These are phyloP conservation scores for Peromyscus melanophrys DNA, from an alignment of 2,797 vertebrate species.

Conservation along the genomic window DNA sequence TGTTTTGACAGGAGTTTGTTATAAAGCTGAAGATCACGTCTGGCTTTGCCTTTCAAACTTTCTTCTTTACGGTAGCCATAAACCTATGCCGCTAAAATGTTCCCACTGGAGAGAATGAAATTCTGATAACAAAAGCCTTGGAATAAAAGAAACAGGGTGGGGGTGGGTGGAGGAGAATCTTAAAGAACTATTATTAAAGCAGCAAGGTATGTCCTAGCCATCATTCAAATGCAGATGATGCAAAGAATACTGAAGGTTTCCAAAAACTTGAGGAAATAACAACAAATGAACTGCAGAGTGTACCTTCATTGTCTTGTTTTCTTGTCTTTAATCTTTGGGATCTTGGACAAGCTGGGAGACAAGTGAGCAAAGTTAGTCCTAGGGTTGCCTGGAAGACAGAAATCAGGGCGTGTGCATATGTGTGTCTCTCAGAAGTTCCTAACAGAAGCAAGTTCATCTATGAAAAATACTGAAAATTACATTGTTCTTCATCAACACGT, in stretches of 20 bases:
- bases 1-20: conserved; percentile 89
- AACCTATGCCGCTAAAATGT: conserved; percentile 80
- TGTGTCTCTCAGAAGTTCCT: neutral
- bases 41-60: conserved; percentile 87
- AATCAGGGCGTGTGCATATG: accelerated
- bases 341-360: neutral
- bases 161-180: neutral
- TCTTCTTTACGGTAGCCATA: conserved; percentile 83
- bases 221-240: conserved; percentile 16
- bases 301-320: neutral
- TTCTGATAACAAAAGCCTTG: conserved; percentile 70
- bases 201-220: neutral
- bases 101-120: conserved; percentile 67
- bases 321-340: conserved; percentile 12
- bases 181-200: conserved; percentile 57
- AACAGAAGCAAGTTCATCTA: neutral
- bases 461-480: neutral
- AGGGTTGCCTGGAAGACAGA: neutral
- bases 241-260: conserved; percentile 1
- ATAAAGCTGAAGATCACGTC: conserved; percentile 86
- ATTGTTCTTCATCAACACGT: neutral
- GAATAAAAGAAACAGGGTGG: neutral
- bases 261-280: conserved; percentile 29
- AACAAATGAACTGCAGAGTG: neutral
- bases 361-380: neutral